Evolutionary conservation across 2,888 invertebrate species (phyloP).

Genomic region (Thera britannica): DNA sequence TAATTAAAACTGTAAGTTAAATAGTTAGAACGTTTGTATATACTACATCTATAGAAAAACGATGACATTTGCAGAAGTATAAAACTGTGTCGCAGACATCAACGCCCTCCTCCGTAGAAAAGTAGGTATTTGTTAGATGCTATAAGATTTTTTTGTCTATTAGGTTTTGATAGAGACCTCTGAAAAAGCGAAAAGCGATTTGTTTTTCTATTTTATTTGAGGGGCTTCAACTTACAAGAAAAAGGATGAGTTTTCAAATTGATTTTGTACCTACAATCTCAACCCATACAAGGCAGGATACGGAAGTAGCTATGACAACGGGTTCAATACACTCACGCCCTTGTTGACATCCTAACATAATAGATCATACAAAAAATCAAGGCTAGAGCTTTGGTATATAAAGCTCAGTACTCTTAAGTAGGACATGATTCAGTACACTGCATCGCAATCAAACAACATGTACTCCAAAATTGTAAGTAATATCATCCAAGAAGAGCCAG

Average conservation of each 20-base stretch:
- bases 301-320: slow-evolving; percentile 45
- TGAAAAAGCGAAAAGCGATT: too few relatives aligned
- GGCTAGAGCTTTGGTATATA: slow-evolving; percentile 63
- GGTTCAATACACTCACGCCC: slow-evolving; percentile 54
- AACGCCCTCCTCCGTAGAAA: too few relatives aligned
- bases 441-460: slow-evolving; percentile 62
- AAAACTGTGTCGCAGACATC: too few relatives aligned
- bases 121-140: too few relatives aligned
- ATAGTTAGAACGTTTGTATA: too few relatives aligned
- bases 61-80: too few relatives aligned
- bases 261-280: slow-evolving; percentile 33
- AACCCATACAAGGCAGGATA: slow-evolving; percentile 56
- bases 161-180: too few relatives aligned
- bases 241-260: slow-evolving; percentile 7
- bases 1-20: too few relatives aligned
- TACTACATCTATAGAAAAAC: too few relatives aligned
- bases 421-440: slow-evolving; percentile 60
- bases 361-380: slow-evolving; percentile 64
- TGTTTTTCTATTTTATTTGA: background rate
- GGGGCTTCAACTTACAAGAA: too few relatives aligned
- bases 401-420: slow-evolving; percentile 50
- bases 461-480: slow-evolving; percentile 69
- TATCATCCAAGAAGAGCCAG: background rate
- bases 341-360: slow-evolving; percentile 56
- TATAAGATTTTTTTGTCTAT: too few relatives aligned